phyloP scores from a whole-genome alignment of 2,888 invertebrate species.

The Aphidius colemani region DNA sequence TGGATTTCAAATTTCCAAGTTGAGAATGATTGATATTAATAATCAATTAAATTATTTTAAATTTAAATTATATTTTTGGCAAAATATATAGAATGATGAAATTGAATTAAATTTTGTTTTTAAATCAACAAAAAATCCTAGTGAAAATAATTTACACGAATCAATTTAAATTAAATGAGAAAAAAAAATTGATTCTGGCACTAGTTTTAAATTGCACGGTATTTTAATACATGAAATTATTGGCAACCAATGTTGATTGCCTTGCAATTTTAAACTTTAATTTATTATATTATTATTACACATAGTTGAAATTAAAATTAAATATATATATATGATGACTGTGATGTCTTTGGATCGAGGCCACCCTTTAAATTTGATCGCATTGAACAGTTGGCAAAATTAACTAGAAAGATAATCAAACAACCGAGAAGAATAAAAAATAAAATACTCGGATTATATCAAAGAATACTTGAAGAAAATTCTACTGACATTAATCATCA shows the following conservation, averaged over 20 bases:
- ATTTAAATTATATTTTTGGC: too few species aligned
- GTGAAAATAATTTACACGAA: conserved; percentile 8
- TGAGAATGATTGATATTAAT: too few species aligned
- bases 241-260: conserved; percentile 42
- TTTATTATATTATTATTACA: conserved; percentile 6
- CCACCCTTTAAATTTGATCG: conserved; percentile 44
- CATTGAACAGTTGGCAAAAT: conserved; percentile 51
- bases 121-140: conserved; percentile 19
- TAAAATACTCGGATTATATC: too few species aligned
- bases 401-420: conserved; percentile 51
- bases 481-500: background rate
- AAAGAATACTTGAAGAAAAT: background rate
- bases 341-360: conserved; percentile 54
- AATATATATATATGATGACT: conserved; percentile 4
- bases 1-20: too few species aligned
- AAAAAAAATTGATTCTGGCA: conserved; percentile 10
- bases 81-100: too few species aligned
- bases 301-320: background rate
- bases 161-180: conserved; percentile 3
- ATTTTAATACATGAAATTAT: conserved; percentile 34
- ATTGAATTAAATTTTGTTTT: too few species aligned
- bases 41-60: too few species aligned
- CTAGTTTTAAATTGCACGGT: background rate
- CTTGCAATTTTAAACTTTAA: conserved; percentile 27
- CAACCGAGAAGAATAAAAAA: background rate